Evolutionary conservation across 2,113 vertebrate genomes (phyloP), one percentile per base, ranked within the genome.

Genomic region (Pluvialis apricaria): DNA sequence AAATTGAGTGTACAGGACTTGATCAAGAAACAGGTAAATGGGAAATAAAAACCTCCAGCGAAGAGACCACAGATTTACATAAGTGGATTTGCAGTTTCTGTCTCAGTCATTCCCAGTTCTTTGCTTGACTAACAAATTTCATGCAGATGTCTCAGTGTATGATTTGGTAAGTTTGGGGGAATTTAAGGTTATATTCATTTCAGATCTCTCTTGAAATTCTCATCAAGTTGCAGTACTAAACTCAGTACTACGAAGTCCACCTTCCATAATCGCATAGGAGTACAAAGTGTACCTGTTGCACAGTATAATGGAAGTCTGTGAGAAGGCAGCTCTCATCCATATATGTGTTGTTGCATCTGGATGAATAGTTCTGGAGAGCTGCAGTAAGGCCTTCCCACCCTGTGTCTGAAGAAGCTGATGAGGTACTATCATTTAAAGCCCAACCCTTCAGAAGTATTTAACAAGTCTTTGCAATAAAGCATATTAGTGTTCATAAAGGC

Each of bases 271-370:
- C 55, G 75, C 29, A 52, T 1, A 16, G 11, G 13, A 72, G 4
- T 45, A 70, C 14, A 52, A 78, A 52, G 32, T 6, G 9, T 5
- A 40, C 21, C 5, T 40, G 17, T 52, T 81, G 24, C 32, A 76
- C 8, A 17, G 7, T 24, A 4, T 19, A 65, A 58, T 1, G 4
- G 47, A 75, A 58, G 15, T 14, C 28, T 45, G 13, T 83, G 19
- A 82, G 47, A 82, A 82, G 13, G 22, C 15, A 70, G 8, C 11
- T 75, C n/a, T 81, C 25, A 22, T 40, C 18, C 40, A 18, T 15
- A 3, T 7, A 17, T 12, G 10, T 16, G 15, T 10, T 60, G 3
- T 5, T 73, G 11, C 2, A 4, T 42, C 21, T 45, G 19, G 10
- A 25, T 49, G 6, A 77, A n/a, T n/a, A 47, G 2, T 18, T 71